A percentile compares a stretch with the other conserved stretches of the same genome.
Evolutionary conservation across 1,140 invertebrate genomes (phyloP).

Genomic region (Plutomurus gul): DNA sequence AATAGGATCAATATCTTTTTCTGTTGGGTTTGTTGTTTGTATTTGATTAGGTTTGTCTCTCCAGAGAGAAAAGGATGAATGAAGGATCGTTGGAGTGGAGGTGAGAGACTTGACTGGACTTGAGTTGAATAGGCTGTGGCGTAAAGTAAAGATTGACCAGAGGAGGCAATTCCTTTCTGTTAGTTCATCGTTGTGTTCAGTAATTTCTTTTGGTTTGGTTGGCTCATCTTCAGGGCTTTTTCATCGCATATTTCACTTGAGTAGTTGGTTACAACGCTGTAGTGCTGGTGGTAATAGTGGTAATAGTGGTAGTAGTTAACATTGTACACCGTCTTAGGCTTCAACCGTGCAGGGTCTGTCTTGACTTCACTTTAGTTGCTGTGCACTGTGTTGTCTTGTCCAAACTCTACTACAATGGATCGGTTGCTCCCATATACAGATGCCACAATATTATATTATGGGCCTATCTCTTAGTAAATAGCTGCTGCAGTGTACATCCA

Average conservation of each 20-base stretch:
- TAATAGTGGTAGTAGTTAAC: too few species aligned
- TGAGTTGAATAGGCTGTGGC: not conserved
- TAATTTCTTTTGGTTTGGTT: slow-evolving; percentile 24
- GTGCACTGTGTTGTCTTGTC: too few species aligned
- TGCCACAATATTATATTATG: too few species aligned
- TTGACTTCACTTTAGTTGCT: too few species aligned
- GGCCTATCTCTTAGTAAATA: too few species aligned
- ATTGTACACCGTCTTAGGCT: too few species aligned
- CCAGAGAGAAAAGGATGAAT: slow-evolving; percentile 6
- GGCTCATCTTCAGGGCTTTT: slow-evolving; percentile 43
- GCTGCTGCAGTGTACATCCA: too few species aligned
- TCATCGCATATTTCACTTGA: slow-evolving; percentile 43
- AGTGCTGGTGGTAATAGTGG: too few species aligned
- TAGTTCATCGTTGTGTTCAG: not conserved
- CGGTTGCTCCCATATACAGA: too few species aligned
- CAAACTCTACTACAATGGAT: too few species aligned
- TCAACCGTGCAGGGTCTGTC: too few species aligned
- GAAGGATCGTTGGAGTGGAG: not conserved
- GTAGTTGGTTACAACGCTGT: not conserved
- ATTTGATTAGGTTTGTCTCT: not conserved
- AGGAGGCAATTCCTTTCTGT: not conserved
- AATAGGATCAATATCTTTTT: not conserved
- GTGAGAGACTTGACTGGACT: slow-evolving; percentile 3
- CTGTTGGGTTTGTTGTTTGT: not conserved
- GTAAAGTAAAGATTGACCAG: slow-evolving; percentile 8